Percentiles rank a stretch among this genome's conserved stretches.
These are phyloP conservation scores for Toxostoma redivivum DNA, from an alignment of 2,113 vertebrate genomes.

Conservation along the genomic window DNA sequence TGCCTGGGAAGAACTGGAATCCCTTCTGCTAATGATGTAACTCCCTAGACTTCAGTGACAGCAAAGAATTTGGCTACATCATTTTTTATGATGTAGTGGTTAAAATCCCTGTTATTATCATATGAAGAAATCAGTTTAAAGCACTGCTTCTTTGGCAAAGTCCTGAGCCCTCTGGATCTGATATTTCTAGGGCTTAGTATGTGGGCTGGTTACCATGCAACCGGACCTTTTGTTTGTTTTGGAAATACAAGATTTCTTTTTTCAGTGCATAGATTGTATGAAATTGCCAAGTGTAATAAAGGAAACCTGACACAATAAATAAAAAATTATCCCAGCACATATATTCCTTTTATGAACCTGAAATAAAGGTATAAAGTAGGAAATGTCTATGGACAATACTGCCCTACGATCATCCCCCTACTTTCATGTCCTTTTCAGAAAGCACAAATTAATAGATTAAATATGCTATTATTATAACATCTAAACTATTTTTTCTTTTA, in stretches of 20 bases:
- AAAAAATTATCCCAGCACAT: neutral
- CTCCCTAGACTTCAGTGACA: neutral
- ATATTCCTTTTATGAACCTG: neutral
- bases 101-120: neutral
- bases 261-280: neutral
- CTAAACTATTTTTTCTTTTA: neutral
- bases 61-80: neutral
- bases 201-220: constrained; percentile 20
- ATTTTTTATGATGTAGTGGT: neutral
- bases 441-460: neutral
- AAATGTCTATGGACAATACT: neutral
- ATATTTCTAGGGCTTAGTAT: neutral
- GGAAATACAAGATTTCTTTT: constrained; percentile 1
- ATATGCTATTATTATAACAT: neutral
- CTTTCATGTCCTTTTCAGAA: neutral
- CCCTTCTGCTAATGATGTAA: neutral
- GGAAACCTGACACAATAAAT: neutral
- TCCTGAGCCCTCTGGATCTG: neutral
- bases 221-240: constrained; percentile 26
- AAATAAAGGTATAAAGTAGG: neutral
- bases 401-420: neutral
- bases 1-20: neutral
- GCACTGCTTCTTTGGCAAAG: neutral
- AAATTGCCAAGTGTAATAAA: constrained; percentile 12
- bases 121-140: neutral